These are phyloP conservation scores for Mugil cephalus DNA, from an alignment of 2,113 vertebrate genomes.

Conservation along the genomic window DNA sequence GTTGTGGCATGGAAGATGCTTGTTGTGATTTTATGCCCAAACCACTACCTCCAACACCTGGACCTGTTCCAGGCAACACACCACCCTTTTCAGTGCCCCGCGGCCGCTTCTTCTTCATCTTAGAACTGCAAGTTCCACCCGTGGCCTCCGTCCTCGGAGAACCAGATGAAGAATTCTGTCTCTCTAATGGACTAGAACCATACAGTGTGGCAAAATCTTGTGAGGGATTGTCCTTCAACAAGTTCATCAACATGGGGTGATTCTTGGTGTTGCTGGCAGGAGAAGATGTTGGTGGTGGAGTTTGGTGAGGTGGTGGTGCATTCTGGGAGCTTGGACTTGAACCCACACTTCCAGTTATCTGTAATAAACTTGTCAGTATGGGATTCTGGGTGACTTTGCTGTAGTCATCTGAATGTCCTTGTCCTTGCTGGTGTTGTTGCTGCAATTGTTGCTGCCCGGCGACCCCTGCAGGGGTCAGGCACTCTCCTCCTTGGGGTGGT, in stretches of 20 bases:
- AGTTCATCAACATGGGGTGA: conserved; percentile 99
- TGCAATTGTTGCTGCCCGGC: conserved; percentile 76
- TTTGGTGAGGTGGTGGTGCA: conserved; percentile 89
- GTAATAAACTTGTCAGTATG: conserved; percentile 96
- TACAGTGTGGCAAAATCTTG: conserved; percentile 96
- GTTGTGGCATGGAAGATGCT: conserved; percentile 69
- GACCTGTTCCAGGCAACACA: conserved; percentile 54
- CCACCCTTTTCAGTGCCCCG: conserved; percentile 87
- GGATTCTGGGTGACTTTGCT: conserved; percentile 99
- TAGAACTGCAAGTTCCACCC: conserved; percentile 79
- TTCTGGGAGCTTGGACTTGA: conserved; percentile 94
- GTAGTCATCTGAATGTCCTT: conserved; percentile 89
- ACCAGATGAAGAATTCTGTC: conserved; percentile 96
- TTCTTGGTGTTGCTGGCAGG: conserved; percentile 99
- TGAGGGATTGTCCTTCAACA: conserved; percentile 97
- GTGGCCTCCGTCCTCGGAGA: conserved; percentile 90
- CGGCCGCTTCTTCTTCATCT: conserved; percentile 95
- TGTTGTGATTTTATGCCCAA: conserved; percentile 78
- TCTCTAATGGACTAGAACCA: conserved; percentile 93
- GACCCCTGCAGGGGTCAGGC: conserved; percentile 65
- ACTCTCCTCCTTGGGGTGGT: conserved; percentile 74
- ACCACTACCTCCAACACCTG: conserved; percentile 45
- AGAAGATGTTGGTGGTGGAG: conserved; percentile 95
- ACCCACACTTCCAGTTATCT: conserved; percentile 96
- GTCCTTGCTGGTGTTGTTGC: conserved; percentile 91